phyloP scores from a whole-genome alignment of 2,888 invertebrate species.

The Labia minor region DNA sequence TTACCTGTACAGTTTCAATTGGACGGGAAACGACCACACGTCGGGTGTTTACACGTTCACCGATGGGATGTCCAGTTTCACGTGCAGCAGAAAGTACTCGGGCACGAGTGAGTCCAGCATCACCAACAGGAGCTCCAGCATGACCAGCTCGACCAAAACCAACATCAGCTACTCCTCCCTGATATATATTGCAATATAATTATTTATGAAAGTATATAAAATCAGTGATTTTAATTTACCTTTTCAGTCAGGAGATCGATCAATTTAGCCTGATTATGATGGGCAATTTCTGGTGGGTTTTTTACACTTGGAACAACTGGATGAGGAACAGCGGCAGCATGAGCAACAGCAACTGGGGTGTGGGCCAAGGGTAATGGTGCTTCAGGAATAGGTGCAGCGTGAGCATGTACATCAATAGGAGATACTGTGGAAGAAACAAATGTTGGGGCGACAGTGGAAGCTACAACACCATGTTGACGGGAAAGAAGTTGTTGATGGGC shows the following conservation, averaged over 20 bases:
- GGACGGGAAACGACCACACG: constrained; percentile 50
- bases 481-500: neutral
- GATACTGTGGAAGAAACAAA: constrained; percentile 25
- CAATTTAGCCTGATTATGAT: constrained; percentile 40
- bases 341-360: constrained; percentile 26
- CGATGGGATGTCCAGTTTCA: constrained; percentile 36
- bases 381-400: constrained; percentile 19
- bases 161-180: constrained; percentile 30
- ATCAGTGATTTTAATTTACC: constrained; percentile 34
- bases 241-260: constrained; percentile 42
- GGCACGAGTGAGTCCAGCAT: constrained; percentile 40
- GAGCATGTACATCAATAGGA: constrained; percentile 26
- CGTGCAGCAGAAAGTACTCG: constrained; percentile 47
- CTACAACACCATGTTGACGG: constrained; percentile 17
- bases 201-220: neutral
- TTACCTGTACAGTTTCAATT: constrained; percentile 48
- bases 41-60: constrained; percentile 47
- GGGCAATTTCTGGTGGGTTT: constrained; percentile 33
- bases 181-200: neutral
- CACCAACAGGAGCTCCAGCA: constrained; percentile 35
- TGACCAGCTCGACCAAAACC: constrained; percentile 34
- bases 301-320: constrained; percentile 33
- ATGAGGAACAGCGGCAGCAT: constrained; percentile 28
- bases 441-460: constrained; percentile 24
- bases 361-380: constrained; percentile 25